phyloP scores from a whole-genome alignment of 2,888 invertebrate species.

The Asteroscopus sphinx region DNA sequence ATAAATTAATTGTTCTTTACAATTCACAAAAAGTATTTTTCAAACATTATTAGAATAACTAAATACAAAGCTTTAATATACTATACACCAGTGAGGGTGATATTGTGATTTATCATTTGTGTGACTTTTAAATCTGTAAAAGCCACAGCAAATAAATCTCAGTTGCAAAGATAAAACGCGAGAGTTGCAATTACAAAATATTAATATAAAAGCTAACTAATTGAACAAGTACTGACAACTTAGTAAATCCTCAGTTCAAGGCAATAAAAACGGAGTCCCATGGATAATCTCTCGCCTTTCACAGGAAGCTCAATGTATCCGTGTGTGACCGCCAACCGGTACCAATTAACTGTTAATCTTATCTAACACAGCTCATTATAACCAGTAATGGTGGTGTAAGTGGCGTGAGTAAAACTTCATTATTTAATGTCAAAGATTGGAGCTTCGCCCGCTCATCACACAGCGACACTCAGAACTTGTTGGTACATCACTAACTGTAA shows the following conservation, averaged over 20 bases:
- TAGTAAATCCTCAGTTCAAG: conserved; percentile 23
- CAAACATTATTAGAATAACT: no score
- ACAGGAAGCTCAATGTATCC: conserved; percentile 33
- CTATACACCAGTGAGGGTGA: no score
- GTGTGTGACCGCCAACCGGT: conserved; percentile 46
- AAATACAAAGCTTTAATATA: no score
- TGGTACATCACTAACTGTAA: conserved; percentile 40
- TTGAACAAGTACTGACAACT: background rate
- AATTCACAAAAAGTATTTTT: no score
- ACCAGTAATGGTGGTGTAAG: conserved; percentile 77
- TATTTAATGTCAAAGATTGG: conserved; percentile 82
- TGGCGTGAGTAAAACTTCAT: conserved; percentile 77
- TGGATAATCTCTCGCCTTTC: conserved; percentile 31
- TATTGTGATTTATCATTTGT: no score
- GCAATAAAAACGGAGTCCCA: conserved; percentile 43
- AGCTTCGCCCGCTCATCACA: conserved; percentile 70
- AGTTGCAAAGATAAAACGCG: background rate
- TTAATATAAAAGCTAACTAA: conserved; percentile 15
- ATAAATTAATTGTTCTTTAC: no score
- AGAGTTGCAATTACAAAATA: background rate
- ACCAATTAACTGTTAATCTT: conserved; percentile 82
- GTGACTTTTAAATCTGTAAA: no score
- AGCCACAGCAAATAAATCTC: background rate
- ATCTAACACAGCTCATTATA: conserved; percentile 81
- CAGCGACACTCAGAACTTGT: conserved; percentile 64